A percentile compares a stretch with the other conserved stretches of the same genome.
phyloP scores from a whole-genome alignment of 2,797 vertebrate genomes.

The Diceros bicornis region DNA sequence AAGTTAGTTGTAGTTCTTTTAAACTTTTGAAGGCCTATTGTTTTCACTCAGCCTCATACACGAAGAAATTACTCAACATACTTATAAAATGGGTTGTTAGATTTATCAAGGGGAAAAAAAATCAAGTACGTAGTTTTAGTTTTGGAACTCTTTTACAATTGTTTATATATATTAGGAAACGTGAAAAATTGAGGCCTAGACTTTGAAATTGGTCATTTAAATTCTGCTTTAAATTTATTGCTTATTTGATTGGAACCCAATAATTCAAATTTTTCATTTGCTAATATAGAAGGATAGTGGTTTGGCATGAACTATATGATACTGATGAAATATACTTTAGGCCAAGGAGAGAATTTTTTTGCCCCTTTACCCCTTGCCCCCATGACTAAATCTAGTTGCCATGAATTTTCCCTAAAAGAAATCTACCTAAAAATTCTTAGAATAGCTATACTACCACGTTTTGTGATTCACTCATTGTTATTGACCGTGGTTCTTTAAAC shows the following conservation, averaged over 20 bases:
- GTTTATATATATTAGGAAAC: background rate
- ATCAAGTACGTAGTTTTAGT: slow-evolving; percentile 13
- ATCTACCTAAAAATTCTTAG: slow-evolving; percentile 20
- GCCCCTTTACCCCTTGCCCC: background rate
- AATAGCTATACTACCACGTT: background rate
- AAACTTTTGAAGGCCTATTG: background rate
- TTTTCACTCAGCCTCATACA: slow-evolving; percentile 28
- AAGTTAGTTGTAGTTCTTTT: background rate
- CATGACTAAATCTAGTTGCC: background rate
- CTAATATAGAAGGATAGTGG: background rate
- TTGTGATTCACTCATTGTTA: slow-evolving; percentile 27
- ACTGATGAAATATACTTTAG: slow-evolving; percentile 15
- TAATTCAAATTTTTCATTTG: background rate
- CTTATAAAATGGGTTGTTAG: slow-evolving; percentile 26
- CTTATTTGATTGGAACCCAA: slow-evolving; percentile 37
- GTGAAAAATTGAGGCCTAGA: slow-evolving; percentile 19
- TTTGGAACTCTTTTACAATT: slow-evolving; percentile 9
- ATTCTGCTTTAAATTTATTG: slow-evolving; percentile 43
- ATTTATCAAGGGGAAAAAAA: background rate
- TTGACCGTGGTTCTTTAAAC: slow-evolving; percentile 31
- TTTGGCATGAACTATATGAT: slow-evolving; percentile 27
- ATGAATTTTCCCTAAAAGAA: slow-evolving; percentile 48
- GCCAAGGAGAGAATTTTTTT: slow-evolving; percentile 7
- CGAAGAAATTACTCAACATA: slow-evolving; percentile 19
- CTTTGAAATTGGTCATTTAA: slow-evolving; percentile 19